phyloP scores from a whole-genome alignment of 2,113 vertebrate species.

The Hemichromis elongatus region DNA sequence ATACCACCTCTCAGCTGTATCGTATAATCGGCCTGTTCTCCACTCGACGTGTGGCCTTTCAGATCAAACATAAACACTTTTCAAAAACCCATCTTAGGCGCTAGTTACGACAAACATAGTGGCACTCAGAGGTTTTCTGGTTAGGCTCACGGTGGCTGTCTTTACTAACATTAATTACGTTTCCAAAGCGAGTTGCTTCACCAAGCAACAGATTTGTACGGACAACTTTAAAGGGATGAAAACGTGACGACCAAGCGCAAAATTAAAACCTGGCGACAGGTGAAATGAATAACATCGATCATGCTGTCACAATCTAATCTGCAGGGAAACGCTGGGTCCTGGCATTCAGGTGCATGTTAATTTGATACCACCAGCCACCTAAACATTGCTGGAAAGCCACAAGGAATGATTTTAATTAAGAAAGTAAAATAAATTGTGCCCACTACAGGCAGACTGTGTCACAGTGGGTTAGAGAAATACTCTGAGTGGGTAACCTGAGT shows the following conservation, averaged over 20 bases:
- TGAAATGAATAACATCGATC: background rate
- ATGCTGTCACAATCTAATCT: background rate
- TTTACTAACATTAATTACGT: background rate
- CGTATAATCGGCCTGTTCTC: background rate
- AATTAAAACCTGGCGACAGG: background rate
- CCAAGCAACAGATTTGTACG: background rate
- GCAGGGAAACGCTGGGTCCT: background rate
- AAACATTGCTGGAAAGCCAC: background rate
- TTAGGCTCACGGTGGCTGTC: background rate
- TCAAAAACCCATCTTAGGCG: background rate
- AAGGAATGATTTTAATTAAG: background rate
- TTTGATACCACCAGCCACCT: background rate
- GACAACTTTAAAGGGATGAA: background rate
- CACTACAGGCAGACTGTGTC: background rate
- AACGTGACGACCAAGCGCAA: accelerated
- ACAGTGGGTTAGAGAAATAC: background rate
- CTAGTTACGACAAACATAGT: background rate
- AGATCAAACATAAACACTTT: background rate
- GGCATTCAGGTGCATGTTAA: background rate
- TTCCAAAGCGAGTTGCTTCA: background rate
- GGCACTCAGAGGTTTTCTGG: background rate
- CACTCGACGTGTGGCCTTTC: background rate
- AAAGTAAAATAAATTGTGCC: background rate
- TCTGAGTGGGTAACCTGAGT: background rate
- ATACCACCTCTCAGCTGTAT: background rate